phyloP scores from a whole-genome alignment of 2,888 invertebrate species.

The Thecophora atra region DNA sequence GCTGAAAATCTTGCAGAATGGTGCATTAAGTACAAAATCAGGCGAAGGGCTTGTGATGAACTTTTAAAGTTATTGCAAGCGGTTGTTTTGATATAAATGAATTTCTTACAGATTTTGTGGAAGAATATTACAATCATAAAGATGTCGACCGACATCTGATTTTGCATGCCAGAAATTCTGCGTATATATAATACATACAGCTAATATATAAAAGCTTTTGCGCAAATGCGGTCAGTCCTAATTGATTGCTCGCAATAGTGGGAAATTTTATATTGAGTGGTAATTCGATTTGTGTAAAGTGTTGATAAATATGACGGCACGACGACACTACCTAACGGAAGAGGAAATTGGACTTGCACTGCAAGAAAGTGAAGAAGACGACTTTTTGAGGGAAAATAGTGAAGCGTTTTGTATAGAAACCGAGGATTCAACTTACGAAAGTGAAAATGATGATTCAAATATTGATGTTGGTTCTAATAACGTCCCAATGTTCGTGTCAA shows the following conservation, averaged over 20 bases:
- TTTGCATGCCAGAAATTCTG: not conserved
- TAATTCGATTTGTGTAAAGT: slow-evolving; percentile 15
- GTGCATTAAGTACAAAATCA: no score
- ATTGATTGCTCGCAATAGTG: not conserved
- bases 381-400: slow-evolving; percentile 15
- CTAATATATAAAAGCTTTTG: not conserved
- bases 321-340: slow-evolving; percentile 3
- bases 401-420: slow-evolving; percentile 1
- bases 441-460: slow-evolving; percentile 6
- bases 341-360: slow-evolving; percentile 2
- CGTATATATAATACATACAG: no score
- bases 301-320: slow-evolving; percentile 12
- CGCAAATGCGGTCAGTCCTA: slow-evolving; percentile 3
- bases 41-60: no score
- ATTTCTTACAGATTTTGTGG: no score
- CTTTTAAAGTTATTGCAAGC: no score
- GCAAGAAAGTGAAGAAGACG: slow-evolving; percentile 17
- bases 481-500: slow-evolving; percentile 12
- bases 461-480: slow-evolving; percentile 8
- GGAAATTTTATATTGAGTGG: slow-evolving; percentile 8
- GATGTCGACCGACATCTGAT: no score
- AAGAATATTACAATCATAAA: no score
- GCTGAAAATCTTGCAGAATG: no score
- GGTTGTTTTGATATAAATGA: no score
- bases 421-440: slow-evolving; percentile 11